Base-by-base conservation (phyloP, 2,888 invertebrate species). In the Magallana nippona region DNA sequence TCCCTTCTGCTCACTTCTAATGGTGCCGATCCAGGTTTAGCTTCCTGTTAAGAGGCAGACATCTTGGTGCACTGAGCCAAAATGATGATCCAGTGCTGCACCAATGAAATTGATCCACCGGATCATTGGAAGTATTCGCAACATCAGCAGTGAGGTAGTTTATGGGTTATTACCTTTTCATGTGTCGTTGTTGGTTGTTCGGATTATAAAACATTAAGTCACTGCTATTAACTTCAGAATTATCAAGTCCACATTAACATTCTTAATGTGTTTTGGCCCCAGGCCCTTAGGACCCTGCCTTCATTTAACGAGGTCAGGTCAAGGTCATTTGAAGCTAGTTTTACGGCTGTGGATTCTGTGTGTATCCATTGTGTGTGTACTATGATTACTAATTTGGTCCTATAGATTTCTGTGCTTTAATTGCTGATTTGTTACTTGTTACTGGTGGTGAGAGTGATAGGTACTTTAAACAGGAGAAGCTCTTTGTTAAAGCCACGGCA, bases 11-110 rank as follows among this genome's bases (percentile, higher is more conserved):
- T 71, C 71, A 15, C 15, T 22, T 71, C 27, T 22, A 32, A 71
- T 71, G 71, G 19, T 71, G 71, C 71, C 0, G 71, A 71, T 71
- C 71, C 71, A 71, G 71, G 71, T 71, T 71, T 27, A 32, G 32
- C 71, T 71, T 71, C 71, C 71, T 71, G 71, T 71, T 71, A 15
- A 44, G 17, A 17, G 60, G 15, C 60, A 60, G 60, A 60, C 60
- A 17, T 19, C 32, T 27, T 27, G 71, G 71, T 71, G 22, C 71
- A 71, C 13, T 71, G 71, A 27, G 71, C 71, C 71, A 32, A 71
- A 11, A 22, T 22, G 32, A 32, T 27, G 13, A 71, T 71, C 60
- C 5, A 19, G 60, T 10, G 11, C 71, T 71, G 71, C 71, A 71
- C 27, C 27, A 22, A 27, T 71, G 32, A 32, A 27, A 15, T 71